phyloP scores from a whole-genome alignment of 2,113 vertebrate genomes.

The Albula glossodonta region DNA sequence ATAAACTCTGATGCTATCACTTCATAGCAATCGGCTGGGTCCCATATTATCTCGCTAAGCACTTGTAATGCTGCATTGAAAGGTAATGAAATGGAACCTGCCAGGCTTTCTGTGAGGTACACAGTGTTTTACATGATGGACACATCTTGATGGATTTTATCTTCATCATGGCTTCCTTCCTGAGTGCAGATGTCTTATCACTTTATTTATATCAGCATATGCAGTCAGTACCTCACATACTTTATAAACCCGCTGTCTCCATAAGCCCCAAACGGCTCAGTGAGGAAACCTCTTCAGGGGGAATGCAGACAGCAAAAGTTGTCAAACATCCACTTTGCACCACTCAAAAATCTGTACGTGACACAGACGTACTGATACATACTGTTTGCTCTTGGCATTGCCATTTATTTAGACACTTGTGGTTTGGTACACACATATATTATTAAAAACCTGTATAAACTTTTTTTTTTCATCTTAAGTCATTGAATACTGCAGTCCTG shows the following conservation, averaged over 20 bases:
- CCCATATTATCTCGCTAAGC: neutral
- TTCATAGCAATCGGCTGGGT: neutral
- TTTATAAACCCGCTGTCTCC: too few species aligned
- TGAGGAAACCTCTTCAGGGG: neutral
- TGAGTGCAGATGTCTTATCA: too few species aligned
- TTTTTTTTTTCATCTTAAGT: too few species aligned
- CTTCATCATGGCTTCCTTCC: too few species aligned
- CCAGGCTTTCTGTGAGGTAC: too few species aligned
- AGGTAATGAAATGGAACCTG: too few species aligned
- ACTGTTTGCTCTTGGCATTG: slow-evolving; percentile 7
- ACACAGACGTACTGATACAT: neutral
- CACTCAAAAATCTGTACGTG: neutral
- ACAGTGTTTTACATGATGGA: too few species aligned
- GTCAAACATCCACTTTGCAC: neutral
- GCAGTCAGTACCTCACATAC: too few species aligned
- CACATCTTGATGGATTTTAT: too few species aligned
- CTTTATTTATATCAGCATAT: too few species aligned
- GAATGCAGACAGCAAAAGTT: neutral
- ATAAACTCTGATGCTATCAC: neutral
- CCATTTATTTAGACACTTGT: neutral
- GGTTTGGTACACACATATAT: neutral
- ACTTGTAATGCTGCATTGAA: too few species aligned
- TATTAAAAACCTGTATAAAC: neutral
- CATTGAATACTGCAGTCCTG: too few species aligned
- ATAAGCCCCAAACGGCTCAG: neutral